Base-by-base conservation (phyloP, 2,888 invertebrate species). In the Salpingus planirostris region DNA sequence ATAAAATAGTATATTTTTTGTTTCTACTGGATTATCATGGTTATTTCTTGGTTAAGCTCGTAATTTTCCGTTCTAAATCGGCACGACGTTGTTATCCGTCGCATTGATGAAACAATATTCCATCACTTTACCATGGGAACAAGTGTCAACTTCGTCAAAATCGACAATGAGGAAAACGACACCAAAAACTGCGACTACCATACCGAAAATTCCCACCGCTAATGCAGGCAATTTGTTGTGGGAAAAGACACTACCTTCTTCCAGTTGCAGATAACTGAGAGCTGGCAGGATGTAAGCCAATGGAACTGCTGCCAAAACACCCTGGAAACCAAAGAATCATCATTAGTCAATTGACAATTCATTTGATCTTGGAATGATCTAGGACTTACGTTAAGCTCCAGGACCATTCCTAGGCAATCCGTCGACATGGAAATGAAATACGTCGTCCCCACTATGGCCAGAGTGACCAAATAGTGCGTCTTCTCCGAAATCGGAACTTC, bases 211-310 rank as follows among this genome's bases (percentile, higher is more conserved):
- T 2, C 78, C 77, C 24, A 84, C 68, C 1, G 76, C 73, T 14
- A 85, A 61, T 0, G 84, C 82, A 1, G 83, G 80, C 11, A 84
- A 60, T 59, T 87, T 87, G 51, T 72, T 70, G 8, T 70, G 61
- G 15, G 78, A 76, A 13, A 82, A 64, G 2, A 82, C 51, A 14
- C 75, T 71, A 11, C 82, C 83, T 42, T 80, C 76, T 48, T 80
- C 80, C 47, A 88, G 70, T 58, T 78, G 78, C 41, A 88, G 71
- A 52, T 83, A 87, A 48, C 83, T 82, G 8, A 84, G 60, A 0
- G 85, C 82, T 2, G 89, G 89, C 29, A 89, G 67, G 41, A 89
- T 75, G 60, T 83, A 89, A 7, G 88, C 87, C 45, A 89, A 60
- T 0, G 88, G 87, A 34, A 86, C 81, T 5, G 88, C 88, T 4